Evolutionary conservation across 1,140 invertebrate species (phyloP).

Genomic region (Hydropsyche tenuis): DNA sequence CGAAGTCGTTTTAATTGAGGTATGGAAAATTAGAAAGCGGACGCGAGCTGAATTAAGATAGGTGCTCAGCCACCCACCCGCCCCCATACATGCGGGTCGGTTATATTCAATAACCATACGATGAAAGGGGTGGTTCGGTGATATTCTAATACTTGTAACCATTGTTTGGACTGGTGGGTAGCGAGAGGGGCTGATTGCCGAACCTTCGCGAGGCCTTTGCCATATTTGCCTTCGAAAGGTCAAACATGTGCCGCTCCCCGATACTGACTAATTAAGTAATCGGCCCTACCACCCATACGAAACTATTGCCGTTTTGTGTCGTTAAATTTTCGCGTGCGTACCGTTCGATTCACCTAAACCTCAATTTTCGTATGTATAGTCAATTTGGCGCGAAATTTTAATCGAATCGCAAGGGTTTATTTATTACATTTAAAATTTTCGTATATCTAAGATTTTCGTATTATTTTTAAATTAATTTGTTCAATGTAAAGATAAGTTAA

Average conservation of each 20-base stretch:
- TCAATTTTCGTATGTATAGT: not conserved
- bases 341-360: not conserved
- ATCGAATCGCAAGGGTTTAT: too few species aligned
- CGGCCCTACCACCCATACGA: slow-evolving; percentile 6
- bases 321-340: slow-evolving; percentile 20
- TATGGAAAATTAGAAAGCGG: slow-evolving; percentile 50
- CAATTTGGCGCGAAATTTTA: too few species aligned
- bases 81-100: slow-evolving; percentile 17
- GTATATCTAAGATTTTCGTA: too few species aligned
- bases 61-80: slow-evolving; percentile 10
- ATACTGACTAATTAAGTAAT: slow-evolving; percentile 38
- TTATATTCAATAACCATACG: slow-evolving; percentile 39
- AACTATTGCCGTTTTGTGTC: not conserved
- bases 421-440: too few species aligned
- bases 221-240: slow-evolving; percentile 35
- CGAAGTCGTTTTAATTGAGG: slow-evolving; percentile 45
- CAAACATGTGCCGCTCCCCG: slow-evolving; percentile 35
- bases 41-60: slow-evolving; percentile 39
- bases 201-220: slow-evolving; percentile 19
- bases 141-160: slow-evolving; percentile 35
- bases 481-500: too few species aligned
- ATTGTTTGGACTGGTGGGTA: slow-evolving; percentile 37
- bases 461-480: too few species aligned
- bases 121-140: not conserved
- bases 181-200: slow-evolving; percentile 29